A percentile compares a stretch with the other conserved stretches of the same genome.
phyloP scores from a whole-genome alignment of 2,888 invertebrate species.

The Lithophane socia region DNA sequence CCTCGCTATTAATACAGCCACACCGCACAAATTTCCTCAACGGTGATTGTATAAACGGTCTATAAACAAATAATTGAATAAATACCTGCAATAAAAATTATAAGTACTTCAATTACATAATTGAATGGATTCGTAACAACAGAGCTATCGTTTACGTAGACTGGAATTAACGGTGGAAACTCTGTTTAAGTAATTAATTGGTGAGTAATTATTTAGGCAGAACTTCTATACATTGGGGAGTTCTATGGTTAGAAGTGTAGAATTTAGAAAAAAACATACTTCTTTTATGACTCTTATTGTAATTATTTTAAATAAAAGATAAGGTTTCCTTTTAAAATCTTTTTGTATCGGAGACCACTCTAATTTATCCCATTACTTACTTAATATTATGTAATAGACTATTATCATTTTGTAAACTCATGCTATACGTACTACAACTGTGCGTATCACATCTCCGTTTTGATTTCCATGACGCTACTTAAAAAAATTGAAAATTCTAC shows the following conservation, averaged over 20 bases:
- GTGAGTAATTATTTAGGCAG: conserved; percentile 23
- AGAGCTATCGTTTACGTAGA: conserved; percentile 26
- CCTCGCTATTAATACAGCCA: conserved; percentile 16
- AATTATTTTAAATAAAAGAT: not conserved
- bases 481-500: conserved; percentile 20
- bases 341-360: not conserved
- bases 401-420: not conserved
- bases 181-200: conserved; percentile 45
- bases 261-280: not conserved
- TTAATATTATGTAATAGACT: not conserved
- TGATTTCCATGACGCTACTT: conserved; percentile 18
- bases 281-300: not conserved
- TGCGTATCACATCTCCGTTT: conserved; percentile 1
- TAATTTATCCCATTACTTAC: not conserved
- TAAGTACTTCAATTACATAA: conserved; percentile 46
- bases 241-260: not conserved
- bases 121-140: conserved; percentile 45
- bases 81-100: conserved; percentile 30
- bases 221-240: not conserved
- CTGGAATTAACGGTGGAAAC: conserved; percentile 28
- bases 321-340: not conserved
- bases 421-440: not conserved
- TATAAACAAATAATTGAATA: conserved; percentile 42
- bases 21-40: not conserved
- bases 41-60: conserved; percentile 21